Conservation (phyloP, 2,113 vertebrate genomes). For the Microcebus lehilahytsara region DNA sequence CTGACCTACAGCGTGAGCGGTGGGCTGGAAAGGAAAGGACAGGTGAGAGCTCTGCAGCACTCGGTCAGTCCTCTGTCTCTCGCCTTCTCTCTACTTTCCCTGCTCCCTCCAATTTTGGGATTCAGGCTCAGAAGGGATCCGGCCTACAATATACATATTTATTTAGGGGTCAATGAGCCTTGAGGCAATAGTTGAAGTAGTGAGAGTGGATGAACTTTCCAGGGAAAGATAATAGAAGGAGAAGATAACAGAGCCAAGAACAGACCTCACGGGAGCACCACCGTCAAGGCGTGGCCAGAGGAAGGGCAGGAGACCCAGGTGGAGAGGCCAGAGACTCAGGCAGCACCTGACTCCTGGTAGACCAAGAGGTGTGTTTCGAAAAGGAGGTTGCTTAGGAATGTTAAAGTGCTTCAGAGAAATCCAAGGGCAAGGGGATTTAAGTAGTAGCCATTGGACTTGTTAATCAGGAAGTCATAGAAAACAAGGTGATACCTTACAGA, state of each 20-base stretch:
- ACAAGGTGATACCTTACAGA: not conserved
- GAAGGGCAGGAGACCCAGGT: not conserved
- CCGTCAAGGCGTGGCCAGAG: not conserved
- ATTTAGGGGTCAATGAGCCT: not conserved
- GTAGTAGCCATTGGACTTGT: not conserved
- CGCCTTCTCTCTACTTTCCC: not conserved
- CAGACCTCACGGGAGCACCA: not conserved
- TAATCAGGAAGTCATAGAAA: not conserved
- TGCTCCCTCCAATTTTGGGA: not conserved
- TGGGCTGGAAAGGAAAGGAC: not conserved
- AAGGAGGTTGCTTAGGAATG: not conserved
- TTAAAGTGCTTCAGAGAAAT: not conserved
- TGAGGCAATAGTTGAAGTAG: not conserved
- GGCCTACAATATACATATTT: not conserved
- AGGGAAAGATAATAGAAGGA: not conserved
- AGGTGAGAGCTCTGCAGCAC: not conserved
- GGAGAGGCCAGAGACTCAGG: not conserved
- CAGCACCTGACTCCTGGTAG: not conserved
- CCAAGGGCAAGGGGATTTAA: not conserved
- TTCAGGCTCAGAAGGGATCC: not conserved
- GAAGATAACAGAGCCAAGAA: not conserved
- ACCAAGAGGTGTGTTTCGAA: not conserved
- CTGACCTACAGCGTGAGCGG: not conserved
- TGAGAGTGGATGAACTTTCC: not conserved
- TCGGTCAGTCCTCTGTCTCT: not conserved